Base-by-base conservation (phyloP, 2,888 invertebrate species). In the Lepetodrilus schrolli region DNA sequence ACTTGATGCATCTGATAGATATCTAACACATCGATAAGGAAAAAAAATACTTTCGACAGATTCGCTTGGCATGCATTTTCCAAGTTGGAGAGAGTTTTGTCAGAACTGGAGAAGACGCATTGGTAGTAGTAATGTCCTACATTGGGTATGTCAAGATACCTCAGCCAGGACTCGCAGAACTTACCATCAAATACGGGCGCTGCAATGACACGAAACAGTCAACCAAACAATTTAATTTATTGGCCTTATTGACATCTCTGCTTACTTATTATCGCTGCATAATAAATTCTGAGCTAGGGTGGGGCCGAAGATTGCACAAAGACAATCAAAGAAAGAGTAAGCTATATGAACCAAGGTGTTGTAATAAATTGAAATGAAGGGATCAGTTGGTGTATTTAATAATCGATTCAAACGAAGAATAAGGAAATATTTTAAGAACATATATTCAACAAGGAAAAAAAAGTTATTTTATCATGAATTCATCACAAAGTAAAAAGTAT, bases 141-240 rank as follows among this genome's bases (percentile, higher is more conserved):
- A 51, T 38, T n/a, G 58, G 36, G 49, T 71, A 49, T 23, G 38
- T 50, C 58, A 34, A 51, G 26, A 70, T 68, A 47, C 47, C 68
- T 38, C 49, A 30, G 21, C 51, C 50, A 37, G 36, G 23, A 21
- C 68, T 68, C 72, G 43, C 43, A 51, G 47, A 69, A 80, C 79
- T 80, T 80, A 80, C 79, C 79, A 75, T 79, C 74, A 74, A 78
- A 80, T 70, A 78, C 66, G 48, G 79, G 77, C 38, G 65, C 66
- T 73, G 73, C 43, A 68, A 73, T 49, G 65, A 73, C 51, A 73
- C 48, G 37, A 73, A 72, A 68, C 23, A 66, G 48, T 73, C 65
- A 72, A 72, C 65, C 72, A 72, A 72, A 72, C 58, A 65, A 72
- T 68, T 68, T 47, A 38, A 68, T 17, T 21, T n/a, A 23, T 47